Percentiles rank a stretch among this genome's conserved stretches.
phyloP scores from a whole-genome alignment of 2,797 vertebrate genomes.

The Tapirus indicus region DNA sequence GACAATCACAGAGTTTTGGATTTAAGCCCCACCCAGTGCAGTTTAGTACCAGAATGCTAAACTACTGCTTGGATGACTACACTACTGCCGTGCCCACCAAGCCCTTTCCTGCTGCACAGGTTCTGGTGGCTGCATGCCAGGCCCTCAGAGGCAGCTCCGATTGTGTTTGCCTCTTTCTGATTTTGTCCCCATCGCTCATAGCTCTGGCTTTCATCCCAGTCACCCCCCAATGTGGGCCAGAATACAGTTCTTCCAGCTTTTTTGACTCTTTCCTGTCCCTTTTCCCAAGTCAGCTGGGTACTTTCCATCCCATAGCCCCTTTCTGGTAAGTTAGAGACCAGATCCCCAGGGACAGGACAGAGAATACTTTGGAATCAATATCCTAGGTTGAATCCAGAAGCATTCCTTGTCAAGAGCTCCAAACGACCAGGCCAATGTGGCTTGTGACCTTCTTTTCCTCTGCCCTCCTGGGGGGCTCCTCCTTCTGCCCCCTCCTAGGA shows the following conservation, averaged over 20 bases:
- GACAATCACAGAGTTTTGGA: neutral
- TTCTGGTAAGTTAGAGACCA: neutral
- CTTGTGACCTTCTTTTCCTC: neutral
- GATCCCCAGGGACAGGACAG: neutral
- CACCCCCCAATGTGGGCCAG: neutral
- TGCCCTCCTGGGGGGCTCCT: neutral
- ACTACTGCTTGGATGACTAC: no score
- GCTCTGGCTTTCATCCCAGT: neutral
- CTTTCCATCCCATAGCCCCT: neutral
- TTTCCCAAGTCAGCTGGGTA: neutral
- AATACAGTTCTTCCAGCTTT: neutral
- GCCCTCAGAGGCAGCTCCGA: neutral
- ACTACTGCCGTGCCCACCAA: accelerated
- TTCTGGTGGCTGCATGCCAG: accelerated
- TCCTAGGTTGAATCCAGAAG: neutral
- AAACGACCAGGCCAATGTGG: neutral
- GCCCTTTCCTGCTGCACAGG: neutral
- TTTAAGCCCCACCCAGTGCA: neutral
- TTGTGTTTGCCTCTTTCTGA: neutral
- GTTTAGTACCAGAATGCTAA: neutral
- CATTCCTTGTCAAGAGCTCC: neutral
- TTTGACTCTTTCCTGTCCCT: neutral
- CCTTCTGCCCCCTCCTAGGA: neutral
- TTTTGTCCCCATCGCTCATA: neutral
- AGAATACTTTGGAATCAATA: neutral